phyloP scores from a whole-genome alignment of 1,140 invertebrate genomes.

The Calycopis cecrops region DNA sequence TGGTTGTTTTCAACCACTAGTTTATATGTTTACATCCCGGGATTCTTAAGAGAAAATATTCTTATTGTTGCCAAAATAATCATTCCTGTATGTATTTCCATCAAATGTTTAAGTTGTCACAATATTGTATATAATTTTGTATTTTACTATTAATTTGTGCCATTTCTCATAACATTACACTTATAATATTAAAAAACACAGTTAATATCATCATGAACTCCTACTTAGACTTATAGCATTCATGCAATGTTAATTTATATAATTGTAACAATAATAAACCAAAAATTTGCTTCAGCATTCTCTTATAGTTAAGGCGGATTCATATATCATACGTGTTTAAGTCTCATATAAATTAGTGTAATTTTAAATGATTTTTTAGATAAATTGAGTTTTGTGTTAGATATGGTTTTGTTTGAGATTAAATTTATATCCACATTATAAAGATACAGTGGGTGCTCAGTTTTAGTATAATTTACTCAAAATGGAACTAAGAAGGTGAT shows the following conservation, averaged over 20 bases:
- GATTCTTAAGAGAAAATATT: too few species aligned
- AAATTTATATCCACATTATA: neutral
- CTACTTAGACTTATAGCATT: conserved; percentile 39
- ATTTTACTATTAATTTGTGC: neutral
- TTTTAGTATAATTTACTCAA: neutral
- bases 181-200: conserved; percentile 3
- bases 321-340: conserved; percentile 50
- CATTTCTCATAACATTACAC: neutral
- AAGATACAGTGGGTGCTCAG: neutral
- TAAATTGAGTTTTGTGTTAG: conserved; percentile 27
- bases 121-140: neutral
- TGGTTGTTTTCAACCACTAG: too few species aligned
- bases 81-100: too few species aligned
- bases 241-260: conserved; percentile 40
- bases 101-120: too few species aligned
- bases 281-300: conserved; percentile 63
- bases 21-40: too few species aligned
- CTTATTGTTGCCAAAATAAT: too few species aligned
- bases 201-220: neutral
- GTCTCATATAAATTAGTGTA: conserved; percentile 36
- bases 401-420: conserved; percentile 3
- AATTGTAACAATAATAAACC: conserved; percentile 49
- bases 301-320: conserved; percentile 47
- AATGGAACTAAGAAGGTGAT: neutral
- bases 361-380: conserved; percentile 52